Evolutionary conservation across 2,113 vertebrate species (phyloP).

Genomic region (Rostratula benghalensis): DNA sequence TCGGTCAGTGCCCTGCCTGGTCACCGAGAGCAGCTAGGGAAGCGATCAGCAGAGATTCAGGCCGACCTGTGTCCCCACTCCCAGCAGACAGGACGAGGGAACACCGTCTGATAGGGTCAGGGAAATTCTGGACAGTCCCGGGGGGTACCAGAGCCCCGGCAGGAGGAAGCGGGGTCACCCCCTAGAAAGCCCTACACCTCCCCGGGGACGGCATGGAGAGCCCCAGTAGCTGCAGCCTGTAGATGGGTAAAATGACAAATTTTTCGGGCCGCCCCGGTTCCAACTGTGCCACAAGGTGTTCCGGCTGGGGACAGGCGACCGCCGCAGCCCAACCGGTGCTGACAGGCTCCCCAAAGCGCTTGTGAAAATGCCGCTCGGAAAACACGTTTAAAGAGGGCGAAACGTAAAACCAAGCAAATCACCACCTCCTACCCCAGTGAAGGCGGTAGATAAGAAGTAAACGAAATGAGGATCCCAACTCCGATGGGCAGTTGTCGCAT

Average conservation of each 20-base stretch:
- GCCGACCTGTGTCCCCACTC: too few relatives aligned
- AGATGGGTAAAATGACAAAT: accelerated
- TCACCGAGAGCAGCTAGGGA: background rate
- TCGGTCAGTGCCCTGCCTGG: background rate
- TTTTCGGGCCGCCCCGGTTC: accelerated
- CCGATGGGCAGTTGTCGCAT: background rate
- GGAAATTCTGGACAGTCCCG: background rate
- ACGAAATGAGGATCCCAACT: background rate
- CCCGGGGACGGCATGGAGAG: background rate
- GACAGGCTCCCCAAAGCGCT: background rate
- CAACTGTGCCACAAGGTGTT: too few relatives aligned
- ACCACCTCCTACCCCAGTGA: accelerated
- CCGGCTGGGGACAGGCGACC: too few relatives aligned
- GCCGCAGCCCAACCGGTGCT: accelerated
- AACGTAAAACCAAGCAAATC: background rate
- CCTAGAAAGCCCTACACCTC: background rate
- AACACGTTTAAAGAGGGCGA: background rate
- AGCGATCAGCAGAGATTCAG: background rate
- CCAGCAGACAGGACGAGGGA: background rate
- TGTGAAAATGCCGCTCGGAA: accelerated
- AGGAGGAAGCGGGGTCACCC: background rate
- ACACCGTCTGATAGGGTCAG: background rate
- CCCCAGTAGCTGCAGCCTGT: background rate
- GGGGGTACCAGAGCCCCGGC: too few relatives aligned
- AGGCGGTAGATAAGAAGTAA: background rate